Conservation (phyloP, 2,888 invertebrate species). For the Serripes groenlandicus region DNA sequence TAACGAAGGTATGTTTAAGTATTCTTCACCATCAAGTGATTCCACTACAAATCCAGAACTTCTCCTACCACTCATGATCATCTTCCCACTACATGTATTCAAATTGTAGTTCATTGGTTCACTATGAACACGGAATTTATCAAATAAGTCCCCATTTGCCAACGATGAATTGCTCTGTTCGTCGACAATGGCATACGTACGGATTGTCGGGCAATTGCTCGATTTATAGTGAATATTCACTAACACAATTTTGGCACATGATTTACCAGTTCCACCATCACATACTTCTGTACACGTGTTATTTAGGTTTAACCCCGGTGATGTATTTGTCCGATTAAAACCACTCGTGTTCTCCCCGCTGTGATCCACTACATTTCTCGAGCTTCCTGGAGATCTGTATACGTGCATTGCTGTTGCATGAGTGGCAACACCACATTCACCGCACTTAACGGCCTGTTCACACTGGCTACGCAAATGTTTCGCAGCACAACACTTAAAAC, state of each 20-base stretch:
- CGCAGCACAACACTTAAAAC: too few species aligned
- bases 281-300: constrained; percentile 30
- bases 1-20: constrained; percentile 20
- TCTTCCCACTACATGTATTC: constrained; percentile 27
- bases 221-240: neutral
- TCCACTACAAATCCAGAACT: constrained; percentile 31
- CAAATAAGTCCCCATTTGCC: constrained; percentile 21
- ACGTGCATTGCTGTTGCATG: too few species aligned
- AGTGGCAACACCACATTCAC: too few species aligned
- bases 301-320: too few species aligned
- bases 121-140: constrained; percentile 14
- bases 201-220: neutral
- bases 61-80: constrained; percentile 19
- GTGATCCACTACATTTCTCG: too few species aligned
- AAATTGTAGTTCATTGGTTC: constrained; percentile 14
- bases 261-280: constrained; percentile 16
- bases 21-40: constrained; percentile 26
- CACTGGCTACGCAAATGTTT: too few species aligned
- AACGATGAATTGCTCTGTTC: constrained; percentile 42
- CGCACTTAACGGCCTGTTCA: too few species aligned
- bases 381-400: too few species aligned
- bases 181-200: constrained; percentile 34
- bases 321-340: too few species aligned
- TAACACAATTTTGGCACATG: constrained; percentile 27
- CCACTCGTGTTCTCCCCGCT: too few species aligned